phyloP scores from a whole-genome alignment of 37 sponge, comb jelly and placozoan species.

The Corticium candelabrum region DNA sequence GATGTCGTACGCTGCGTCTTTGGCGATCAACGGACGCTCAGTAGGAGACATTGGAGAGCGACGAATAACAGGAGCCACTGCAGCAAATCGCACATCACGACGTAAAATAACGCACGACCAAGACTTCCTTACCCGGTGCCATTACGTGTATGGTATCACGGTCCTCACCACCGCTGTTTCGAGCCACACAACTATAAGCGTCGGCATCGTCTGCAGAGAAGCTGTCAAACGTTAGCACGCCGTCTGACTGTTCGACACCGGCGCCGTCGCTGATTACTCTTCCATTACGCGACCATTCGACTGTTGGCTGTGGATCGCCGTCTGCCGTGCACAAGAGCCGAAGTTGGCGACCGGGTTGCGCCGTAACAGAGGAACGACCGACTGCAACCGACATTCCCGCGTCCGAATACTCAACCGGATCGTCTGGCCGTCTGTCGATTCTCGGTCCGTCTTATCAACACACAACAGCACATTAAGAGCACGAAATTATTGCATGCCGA shows the following conservation, averaged over 20 bases:
- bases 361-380: too few species aligned
- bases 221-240: not conserved
- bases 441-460: too few species aligned
- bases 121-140: not conserved
- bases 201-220: not conserved
- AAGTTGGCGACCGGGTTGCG: not conserved
- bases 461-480: too few species aligned
- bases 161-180: not conserved
- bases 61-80: not conserved
- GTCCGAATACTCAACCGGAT: too few species aligned
- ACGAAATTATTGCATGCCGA: too few species aligned
- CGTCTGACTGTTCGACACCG: not conserved
- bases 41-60: not conserved
- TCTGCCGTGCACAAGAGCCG: not conserved
- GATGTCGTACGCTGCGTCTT: not conserved
- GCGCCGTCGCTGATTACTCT: not conserved
- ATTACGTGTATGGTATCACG: not conserved
- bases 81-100: too few species aligned
- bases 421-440: too few species aligned
- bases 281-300: not conserved
- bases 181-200: not conserved
- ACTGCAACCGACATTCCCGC: too few species aligned
- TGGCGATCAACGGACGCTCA: too few species aligned
- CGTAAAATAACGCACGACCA: too few species aligned
- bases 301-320: not conserved